A percentile compares a stretch with the other conserved stretches of the same genome.
Conservation (phyloP, 2,888 invertebrate species). For the Cephus runcator region DNA sequence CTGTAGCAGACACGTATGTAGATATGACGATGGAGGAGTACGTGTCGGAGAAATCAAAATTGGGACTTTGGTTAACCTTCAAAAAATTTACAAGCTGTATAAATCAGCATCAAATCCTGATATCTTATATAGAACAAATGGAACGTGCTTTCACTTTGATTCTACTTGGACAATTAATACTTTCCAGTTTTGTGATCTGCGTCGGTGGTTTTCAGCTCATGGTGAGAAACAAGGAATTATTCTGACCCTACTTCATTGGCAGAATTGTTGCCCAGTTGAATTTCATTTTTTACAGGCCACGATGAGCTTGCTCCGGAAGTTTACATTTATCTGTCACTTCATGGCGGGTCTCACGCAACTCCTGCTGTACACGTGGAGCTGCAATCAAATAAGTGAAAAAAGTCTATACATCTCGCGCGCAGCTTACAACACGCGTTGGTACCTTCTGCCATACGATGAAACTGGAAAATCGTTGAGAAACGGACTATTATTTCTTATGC, state of each 20-base stretch:
- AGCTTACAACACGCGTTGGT: conserved; percentile 40
- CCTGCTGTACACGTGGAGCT: conserved; percentile 41
- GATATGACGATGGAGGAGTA: neutral
- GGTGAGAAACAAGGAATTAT: conserved; percentile 19
- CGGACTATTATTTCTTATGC: conserved; percentile 35
- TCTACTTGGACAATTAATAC: conserved; percentile 35
- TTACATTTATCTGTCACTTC: conserved; percentile 35
- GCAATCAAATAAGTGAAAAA: conserved; percentile 40
- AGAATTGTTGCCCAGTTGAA: neutral
- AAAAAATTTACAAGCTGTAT: conserved; percentile 29
- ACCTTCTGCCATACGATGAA: conserved; percentile 27
- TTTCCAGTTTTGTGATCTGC: conserved; percentile 40
- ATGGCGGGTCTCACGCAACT: conserved; percentile 34
- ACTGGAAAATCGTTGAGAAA: conserved; percentile 29
- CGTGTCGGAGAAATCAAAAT: neutral
- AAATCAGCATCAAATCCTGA: conserved; percentile 29
- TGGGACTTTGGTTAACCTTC: neutral
- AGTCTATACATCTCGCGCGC: conserved; percentile 37
- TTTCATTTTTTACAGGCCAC: conserved; percentile 22
- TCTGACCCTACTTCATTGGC: too few relatives aligned
- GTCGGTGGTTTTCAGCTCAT: conserved; percentile 38
- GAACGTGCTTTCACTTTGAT: conserved; percentile 32
- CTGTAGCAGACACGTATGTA: conserved; percentile 16
- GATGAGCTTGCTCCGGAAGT: conserved; percentile 24
- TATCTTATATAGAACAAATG: conserved; percentile 30